Evolutionary conservation across 2,888 invertebrate species (phyloP).

Genomic region (Phyto melanocephala): DNA sequence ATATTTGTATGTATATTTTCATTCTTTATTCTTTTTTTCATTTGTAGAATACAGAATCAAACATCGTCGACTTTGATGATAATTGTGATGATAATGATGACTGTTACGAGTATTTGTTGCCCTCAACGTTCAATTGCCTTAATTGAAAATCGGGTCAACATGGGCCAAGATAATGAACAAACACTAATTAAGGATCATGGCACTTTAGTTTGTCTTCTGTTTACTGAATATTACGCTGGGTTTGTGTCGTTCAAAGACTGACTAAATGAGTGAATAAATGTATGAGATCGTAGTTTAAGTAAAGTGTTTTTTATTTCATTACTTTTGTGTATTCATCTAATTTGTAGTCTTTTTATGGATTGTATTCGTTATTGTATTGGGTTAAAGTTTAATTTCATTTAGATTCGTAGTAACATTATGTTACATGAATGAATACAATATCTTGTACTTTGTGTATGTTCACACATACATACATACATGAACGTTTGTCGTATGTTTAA

Average conservation of each 20-base stretch:
- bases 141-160: constrained; percentile 80
- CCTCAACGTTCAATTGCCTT: constrained; percentile 76
- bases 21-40: neutral
- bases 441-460: neutral
- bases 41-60: constrained; percentile 24
- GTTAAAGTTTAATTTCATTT: constrained; percentile 65
- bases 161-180: constrained; percentile 78
- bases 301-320: constrained; percentile 45
- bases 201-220: constrained; percentile 57
- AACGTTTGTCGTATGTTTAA: neutral
- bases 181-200: constrained; percentile 77
- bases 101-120: constrained; percentile 62
- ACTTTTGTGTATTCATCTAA: constrained; percentile 42
- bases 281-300: constrained; percentile 8
- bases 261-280: neutral
- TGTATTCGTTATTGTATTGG: constrained; percentile 53
- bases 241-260: constrained; percentile 29
- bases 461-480: neutral
- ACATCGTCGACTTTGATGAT: constrained; percentile 33
- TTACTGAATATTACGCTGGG: constrained; percentile 2
- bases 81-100: constrained; percentile 14
- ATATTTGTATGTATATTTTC: neutral
- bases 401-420: constrained; percentile 55
- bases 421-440: neutral
- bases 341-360: constrained; percentile 43